phyloP scores from a whole-genome alignment of 2,113 vertebrate species.

The Poicephalus gulielmi region DNA sequence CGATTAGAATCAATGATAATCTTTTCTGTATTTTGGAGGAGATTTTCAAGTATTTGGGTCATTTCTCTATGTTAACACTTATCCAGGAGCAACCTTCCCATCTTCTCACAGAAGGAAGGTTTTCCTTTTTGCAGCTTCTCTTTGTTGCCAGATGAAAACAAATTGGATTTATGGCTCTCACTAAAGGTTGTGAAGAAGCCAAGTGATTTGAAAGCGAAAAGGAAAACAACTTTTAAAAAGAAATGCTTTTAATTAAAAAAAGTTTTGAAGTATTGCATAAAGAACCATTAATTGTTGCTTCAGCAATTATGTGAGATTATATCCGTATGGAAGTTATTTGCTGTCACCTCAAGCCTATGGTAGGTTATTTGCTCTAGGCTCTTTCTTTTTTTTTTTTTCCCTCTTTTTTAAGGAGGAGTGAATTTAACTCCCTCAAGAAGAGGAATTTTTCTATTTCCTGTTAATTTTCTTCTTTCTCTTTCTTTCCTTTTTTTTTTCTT shows the following conservation, averaged over 20 bases:
- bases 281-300: background rate
- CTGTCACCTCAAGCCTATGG: background rate
- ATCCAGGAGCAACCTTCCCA: background rate
- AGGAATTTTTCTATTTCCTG: constrained; percentile 54
- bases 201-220: constrained; percentile 13
- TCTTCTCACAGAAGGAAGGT: background rate
- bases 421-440: constrained; percentile 27
- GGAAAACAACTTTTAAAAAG: background rate
- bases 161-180: background rate
- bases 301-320: background rate
- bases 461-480: constrained; percentile 31
- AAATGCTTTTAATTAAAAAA: constrained; percentile 28
- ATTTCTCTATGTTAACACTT: background rate
- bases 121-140: background rate
- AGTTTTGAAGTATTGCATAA: constrained; percentile 36
- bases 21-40: background rate
- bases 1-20: background rate
- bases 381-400: background rate
- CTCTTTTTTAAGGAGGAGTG: background rate
- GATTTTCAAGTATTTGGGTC: background rate
- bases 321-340: background rate
- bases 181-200: background rate
- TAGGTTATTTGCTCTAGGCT: constrained; percentile 10
- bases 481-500: background rate
- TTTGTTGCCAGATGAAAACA: constrained; percentile 10